Evolutionary conservation across 2,797 vertebrate species (phyloP), one percentile per base, ranked within the genome.

Genomic region (Oreortyx pictus): DNA sequence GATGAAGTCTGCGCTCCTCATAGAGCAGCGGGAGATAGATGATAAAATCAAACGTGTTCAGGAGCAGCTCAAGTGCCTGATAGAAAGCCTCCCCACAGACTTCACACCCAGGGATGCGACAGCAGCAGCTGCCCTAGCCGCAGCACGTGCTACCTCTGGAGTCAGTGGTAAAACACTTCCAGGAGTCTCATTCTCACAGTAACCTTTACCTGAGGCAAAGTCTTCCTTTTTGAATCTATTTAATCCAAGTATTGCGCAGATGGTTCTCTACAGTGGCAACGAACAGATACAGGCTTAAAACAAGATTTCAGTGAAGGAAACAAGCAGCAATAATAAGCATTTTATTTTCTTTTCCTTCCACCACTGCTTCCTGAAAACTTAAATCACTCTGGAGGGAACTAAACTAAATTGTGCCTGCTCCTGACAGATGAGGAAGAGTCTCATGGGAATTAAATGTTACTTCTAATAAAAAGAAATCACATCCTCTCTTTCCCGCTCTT

Each of bases 21-120:
- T 99, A 27, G 98, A 98, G 96, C 99, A 99, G 94, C 98, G 99
- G 7, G 98, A 98, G 96, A 98, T 99, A 14, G 99, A 99, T 0
- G 98, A 99, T 95, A 98, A 99, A 96, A 98, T 99, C 77, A 98
- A 98, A 47, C 98, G 98, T 85, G 98, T 97, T 25, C 98, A 99
- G 97, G 99, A 99, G 72, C 99, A 99, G 95, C 97, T 99, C 92
- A 97, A 93, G 68, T 98, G 97, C 79, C 96, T 99, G 92, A 91
- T 96, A 5, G 99, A 99, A 93, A 98, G 97, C 50, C 97, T 99
- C 5, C 98, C 98, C 7, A 49, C 92, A 0, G 98, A 97, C 94
- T 97, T 97, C 89, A 73, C 68, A 1, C 96, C 97, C 88, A 96
- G 96, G 68, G 82, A 95, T 20, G 94, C 95, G 41, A 72, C 91